Base-by-base conservation (phyloP, 2,888 invertebrate genomes). In the Agonopterix arenella region DNA sequence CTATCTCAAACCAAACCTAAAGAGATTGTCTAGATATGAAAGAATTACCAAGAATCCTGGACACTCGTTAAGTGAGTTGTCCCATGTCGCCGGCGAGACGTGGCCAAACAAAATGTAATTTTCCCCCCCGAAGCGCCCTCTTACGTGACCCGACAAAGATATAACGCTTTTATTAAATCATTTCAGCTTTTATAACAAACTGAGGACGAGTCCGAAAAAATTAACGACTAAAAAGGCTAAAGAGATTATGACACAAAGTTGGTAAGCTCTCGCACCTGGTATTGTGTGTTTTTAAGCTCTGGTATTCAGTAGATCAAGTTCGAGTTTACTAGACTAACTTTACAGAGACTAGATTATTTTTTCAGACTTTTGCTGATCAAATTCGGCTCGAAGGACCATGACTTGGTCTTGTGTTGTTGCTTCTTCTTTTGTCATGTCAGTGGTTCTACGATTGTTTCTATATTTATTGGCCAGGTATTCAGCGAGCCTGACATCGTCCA, bases 61-160 rank as follows among this genome's bases (percentile, higher is more conserved):
- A 80, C 80, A 81, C 76, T 83, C 81, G 80, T 78, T 86, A 88
- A 85, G 78, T 76, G 72, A 79, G 86, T 86, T 84, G 84, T 84
- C 86, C 84, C 80, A 70, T 75, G 83, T 80, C 80, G 74, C 69
- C 68, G 62, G 58, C 64, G 67, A 18, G 44, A 81, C 84, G 84
- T 82, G 83, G 81, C 80, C 78, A 83, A 85, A 84, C 86, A 85
- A 84, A 88, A 88, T 86, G 83, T 88, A 86, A 88, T 86, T 86
- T 85, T 80, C 77, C 70, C 28, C 28, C 73, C 83, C 80, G 74
- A 79, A 82, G 82, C 81, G 75, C 70, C 74, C 82, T 79, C 81
- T 84, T 85, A 86, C 88, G 88, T 88, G 88, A 88, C 86, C 84
- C 83, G 73, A 73, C 76, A 72, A 82, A 84, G 82, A 85, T 86